Evolutionary conservation across 2,888 invertebrate genomes (phyloP), one percentile per base, ranked within the genome.

Genomic region (Drosophila differens): DNA sequence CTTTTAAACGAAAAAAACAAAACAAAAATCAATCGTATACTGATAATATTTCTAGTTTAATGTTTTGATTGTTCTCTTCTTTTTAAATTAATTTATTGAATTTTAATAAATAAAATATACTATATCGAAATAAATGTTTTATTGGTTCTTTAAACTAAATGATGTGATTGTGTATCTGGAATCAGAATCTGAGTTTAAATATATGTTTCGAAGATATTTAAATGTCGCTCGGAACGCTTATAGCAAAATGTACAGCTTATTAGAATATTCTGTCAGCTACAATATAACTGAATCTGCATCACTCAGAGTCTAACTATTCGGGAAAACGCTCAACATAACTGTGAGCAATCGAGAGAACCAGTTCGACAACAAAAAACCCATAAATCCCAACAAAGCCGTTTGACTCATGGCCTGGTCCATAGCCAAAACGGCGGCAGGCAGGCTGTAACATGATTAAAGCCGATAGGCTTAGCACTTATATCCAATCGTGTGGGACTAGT

Each of bases 61-160:
- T 85, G 83, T 90, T 90, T 86, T 81, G 58, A 86, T 88, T 85
- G 85, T 85, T 85, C 88, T 87, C 74, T 87, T 85, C 52, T 73
- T 89, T 85, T 85, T 69, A 70, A 89, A 85, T 84, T 85, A 85
- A 89, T 88, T 85, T 85, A 89, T 85, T 85, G 85, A 89, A 76
- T 76, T 85, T 81, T 70, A 85, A 80, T 89, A 89, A 85, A 85
- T 76, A 63, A 74, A 79, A 78, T 80, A 74, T 76, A 79, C 47
- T 49, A 33, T 39, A 62, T 71, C 65, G 12, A 64, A 59, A 57
- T 28, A n/a, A 30, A 39, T 25, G 30, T 7, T 37, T 32, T 30
- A 47, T 22, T 44, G 44, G 12, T 30, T 19, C 16, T 0, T 35
- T 3, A 19, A 25, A 25, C 25, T 49, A 5, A 44, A 5, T 44